These are phyloP conservation scores for Notothenia coriiceps DNA, from an alignment of 2,113 vertebrate genomes.

Conservation along the genomic window DNA sequence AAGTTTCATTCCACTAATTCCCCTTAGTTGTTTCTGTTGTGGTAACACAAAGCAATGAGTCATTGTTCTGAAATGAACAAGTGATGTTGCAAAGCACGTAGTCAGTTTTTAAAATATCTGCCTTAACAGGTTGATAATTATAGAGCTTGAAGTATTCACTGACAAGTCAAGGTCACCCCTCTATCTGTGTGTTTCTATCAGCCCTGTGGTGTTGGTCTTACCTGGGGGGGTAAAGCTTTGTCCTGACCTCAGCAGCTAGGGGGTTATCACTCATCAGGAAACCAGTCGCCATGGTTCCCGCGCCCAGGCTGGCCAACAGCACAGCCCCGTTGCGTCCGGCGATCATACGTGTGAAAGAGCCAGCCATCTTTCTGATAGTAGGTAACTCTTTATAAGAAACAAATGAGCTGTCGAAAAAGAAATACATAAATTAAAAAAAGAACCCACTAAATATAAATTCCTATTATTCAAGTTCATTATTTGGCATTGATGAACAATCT, in stretches of 20 bases:
- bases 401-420: slow-evolving; percentile 42
- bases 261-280: slow-evolving; percentile 86
- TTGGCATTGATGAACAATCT: no score
- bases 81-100: slow-evolving; percentile 7
- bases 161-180: slow-evolving; percentile 14
- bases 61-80: slow-evolving; percentile 15
- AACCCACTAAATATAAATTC: no score
- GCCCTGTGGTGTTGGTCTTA: slow-evolving; percentile 43
- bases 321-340: slow-evolving; percentile 86
- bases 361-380: slow-evolving; percentile 83
- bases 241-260: slow-evolving; percentile 79
- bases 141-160: not conserved
- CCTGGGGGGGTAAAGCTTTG: slow-evolving; percentile 92
- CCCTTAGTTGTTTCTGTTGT: slow-evolving; percentile 1
- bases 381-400: slow-evolving; percentile 8
- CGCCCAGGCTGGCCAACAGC: slow-evolving; percentile 87
- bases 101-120: not conserved
- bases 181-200: no score
- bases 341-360: slow-evolving; percentile 88
- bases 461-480: no score
- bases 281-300: slow-evolving; percentile 85
- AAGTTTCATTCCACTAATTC: not conserved
- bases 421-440: not conserved
- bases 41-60: slow-evolving; percentile 15
- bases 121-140: slow-evolving; percentile 20